Evolutionary conservation across 2,888 invertebrate species (phyloP).

Genomic region (Escarpia spicata): DNA sequence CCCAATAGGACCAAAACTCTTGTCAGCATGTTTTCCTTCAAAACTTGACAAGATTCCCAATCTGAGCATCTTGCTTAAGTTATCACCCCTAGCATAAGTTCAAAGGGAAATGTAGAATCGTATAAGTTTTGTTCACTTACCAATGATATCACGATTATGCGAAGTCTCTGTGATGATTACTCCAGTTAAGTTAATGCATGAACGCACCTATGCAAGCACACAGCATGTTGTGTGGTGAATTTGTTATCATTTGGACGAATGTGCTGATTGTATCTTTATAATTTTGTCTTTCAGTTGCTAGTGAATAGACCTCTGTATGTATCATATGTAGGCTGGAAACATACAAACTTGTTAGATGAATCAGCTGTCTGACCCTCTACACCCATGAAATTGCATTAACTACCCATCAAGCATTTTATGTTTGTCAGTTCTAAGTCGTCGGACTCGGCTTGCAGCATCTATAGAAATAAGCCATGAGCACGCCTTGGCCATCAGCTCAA

Average conservation of each 20-base stretch:
- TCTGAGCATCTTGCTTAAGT: not conserved
- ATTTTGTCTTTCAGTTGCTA: not conserved
- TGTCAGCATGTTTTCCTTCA: not conserved
- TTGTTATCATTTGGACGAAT: not conserved
- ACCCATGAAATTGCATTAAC: not conserved
- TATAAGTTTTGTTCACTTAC: not conserved
- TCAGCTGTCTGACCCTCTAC: not conserved
- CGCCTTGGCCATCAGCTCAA: not conserved
- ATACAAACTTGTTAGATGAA: not conserved
- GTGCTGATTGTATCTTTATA: not conserved
- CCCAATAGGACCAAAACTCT: not conserved
- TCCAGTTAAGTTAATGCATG: not conserved
- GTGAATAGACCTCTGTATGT: not conserved
- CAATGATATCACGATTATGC: not conserved
- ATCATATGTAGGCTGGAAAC: not conserved
- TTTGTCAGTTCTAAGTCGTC: not conserved
- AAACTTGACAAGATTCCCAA: not conserved
- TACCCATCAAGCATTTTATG: constrained; percentile 9
- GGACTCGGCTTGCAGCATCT: not conserved
- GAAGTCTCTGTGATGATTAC: not conserved
- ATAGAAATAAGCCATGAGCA: not conserved
- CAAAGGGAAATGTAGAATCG: not conserved
- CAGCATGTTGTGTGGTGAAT: not conserved
- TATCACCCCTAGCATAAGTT: not conserved
- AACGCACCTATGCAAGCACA: not conserved